Percentiles rank a stretch among this genome's conserved stretches.
Conservation (phyloP, 2,888 invertebrate genomes). For the Oxycera nigricornis region DNA sequence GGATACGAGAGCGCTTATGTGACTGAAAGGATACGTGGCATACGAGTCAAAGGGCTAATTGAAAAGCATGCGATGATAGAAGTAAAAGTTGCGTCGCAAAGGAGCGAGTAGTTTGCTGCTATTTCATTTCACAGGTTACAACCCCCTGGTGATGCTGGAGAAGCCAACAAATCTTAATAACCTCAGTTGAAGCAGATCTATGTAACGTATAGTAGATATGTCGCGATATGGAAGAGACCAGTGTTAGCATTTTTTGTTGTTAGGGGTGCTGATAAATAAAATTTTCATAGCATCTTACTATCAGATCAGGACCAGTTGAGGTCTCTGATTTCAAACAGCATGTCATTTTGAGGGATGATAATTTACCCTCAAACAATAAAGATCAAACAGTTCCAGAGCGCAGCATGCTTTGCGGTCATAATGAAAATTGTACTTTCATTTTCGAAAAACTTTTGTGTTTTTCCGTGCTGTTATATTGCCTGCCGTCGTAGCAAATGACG, state of each 20-base stretch:
- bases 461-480: background rate
- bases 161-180: background rate
- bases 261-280: no score
- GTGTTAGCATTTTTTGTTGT: no score
- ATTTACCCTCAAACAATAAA: background rate
- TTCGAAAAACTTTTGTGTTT: background rate
- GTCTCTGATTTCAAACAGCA: background rate
- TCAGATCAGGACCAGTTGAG: background rate
- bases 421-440: no score
- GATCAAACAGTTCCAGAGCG: background rate
- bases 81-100: background rate
- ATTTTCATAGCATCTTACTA: no score
- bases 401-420: no score
- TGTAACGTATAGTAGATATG: no score
- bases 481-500: background rate
- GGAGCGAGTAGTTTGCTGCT: constrained; percentile 4
- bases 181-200: background rate
- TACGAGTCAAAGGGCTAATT: constrained; percentile 24
- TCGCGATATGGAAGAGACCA: no score
- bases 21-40: background rate
- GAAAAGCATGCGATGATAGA: constrained; percentile 19
- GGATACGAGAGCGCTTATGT: no score
- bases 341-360: background rate
- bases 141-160: background rate
- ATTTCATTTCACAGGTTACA: constrained; percentile 6